Base-by-base conservation (phyloP, 1,140 invertebrate species). In the Dolichoris vasculosae region DNA sequence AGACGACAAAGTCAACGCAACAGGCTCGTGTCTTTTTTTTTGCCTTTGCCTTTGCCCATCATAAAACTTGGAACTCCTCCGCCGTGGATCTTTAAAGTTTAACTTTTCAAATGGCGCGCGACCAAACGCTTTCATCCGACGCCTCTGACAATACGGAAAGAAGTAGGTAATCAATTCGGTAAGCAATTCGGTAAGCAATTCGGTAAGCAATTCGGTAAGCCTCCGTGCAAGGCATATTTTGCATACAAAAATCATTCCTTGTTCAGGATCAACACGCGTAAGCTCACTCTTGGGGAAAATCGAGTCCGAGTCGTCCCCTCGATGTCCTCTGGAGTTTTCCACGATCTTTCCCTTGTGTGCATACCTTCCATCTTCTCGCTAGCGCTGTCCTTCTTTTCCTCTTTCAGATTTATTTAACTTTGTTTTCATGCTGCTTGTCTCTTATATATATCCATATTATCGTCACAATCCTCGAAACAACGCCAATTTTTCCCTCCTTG, bases 321-420 rank as follows among this genome's bases (percentile, higher is more conserved):
- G 75, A 30, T 15, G 15, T 55, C 46, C 75, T 35, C 75, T 51
- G 9, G 43, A 32, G 64, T 71, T 51, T 55, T 82, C 11, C 38
- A 32, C 43, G 11, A 15, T 2, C 51, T 64, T 1, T 23, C 30
- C 38, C 35, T 40, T 23, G 2, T 63, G n/a, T 17, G 30, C 43
- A 77, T 51, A 48, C 2, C 43, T 0, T 48, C 32, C 17, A 63
- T 63, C 9, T 59, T 26, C 55, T 26, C 23, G 55, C 23, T 59
- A 1, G 26, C 4, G 9, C 32, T 20, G 8, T 23, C n/a, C 51
- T 63, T 0, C 17, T 32, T n/a, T 80, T n/a, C 13, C 23, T 64
- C 78, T n/a, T n/a, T 64, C 23, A 43, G 38, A 23, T 80, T 80
- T 64, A 38, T 30, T 64, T 64, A 80, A 67, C 78, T 23, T 80